Percentiles rank a stretch among this genome's conserved stretches.
These are phyloP conservation scores for Danionella cerebrum DNA, from an alignment of 2,113 vertebrate genomes.

Conservation along the genomic window DNA sequence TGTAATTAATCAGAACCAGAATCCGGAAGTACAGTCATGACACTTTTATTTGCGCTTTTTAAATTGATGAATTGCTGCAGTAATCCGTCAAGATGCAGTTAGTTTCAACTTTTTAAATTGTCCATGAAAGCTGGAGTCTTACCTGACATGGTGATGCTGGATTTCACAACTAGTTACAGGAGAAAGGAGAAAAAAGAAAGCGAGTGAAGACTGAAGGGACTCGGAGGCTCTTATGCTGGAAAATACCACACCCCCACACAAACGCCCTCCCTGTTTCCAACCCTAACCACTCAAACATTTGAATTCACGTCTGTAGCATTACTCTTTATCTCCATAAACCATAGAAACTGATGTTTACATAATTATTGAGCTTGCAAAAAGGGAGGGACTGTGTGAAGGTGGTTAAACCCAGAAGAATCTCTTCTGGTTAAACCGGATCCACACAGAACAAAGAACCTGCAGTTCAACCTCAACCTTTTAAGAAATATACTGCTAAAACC, in stretches of 20 bases:
- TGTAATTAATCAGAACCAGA: too few species aligned
- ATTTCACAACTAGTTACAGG: background rate
- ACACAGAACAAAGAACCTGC: too few species aligned
- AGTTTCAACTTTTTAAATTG: too few species aligned
- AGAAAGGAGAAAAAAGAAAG: background rate
- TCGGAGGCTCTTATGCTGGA: slow-evolving; percentile 24
- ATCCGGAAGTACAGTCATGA: background rate
- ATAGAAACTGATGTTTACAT: background rate
- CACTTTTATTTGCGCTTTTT: too few species aligned
- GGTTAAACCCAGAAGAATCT: background rate
- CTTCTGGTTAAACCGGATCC: background rate
- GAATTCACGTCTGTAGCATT: background rate
- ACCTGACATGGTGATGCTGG: background rate
- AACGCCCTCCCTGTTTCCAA: background rate
- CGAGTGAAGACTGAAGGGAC: background rate
- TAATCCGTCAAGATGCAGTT: too few species aligned
- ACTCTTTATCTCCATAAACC: background rate
- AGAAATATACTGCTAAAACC: too few species aligned
- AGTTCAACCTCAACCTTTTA: too few species aligned
- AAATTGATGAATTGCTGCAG: background rate
- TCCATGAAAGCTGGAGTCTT: background rate
- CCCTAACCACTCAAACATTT: background rate
- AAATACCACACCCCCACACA: slow-evolving; percentile 3
- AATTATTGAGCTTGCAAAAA: background rate
- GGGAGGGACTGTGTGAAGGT: background rate